Base-by-base conservation (phyloP, 1,140 invertebrate genomes). In the Zophobas atratus region DNA sequence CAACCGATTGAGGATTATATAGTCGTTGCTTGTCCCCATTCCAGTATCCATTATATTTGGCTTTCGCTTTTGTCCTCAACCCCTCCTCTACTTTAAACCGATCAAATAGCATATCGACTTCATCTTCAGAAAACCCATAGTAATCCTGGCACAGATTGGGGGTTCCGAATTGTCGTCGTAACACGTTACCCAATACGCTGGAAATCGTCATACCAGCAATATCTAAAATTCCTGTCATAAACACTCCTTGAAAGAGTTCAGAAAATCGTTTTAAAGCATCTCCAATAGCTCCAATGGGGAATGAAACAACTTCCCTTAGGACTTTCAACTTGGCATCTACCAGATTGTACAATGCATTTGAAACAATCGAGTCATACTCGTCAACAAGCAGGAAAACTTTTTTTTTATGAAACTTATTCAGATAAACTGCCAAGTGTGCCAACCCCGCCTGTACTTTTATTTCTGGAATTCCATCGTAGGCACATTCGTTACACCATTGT, bases 1-100 rank as follows among this genome's bases (percentile, higher is more conserved):
- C 53, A 56, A 56, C 5, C n/a, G n/a, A 56, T 56, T 56, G 3
- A 56, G 53, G 53, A 56, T 56, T 56, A 56, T 56, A 56, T 56
- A 56, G 53, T 56, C 1, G 32, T 56, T 56, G n/a, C 53, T 32
- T 2, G 1, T 1, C 32, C 53, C 32, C 53, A 56, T 56, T 56
- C n/a, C 1, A 1, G 34, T 56, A 56, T 20, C 53, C 53, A 56
- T 32, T 56, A 56, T 56, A 56, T 56, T 56, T 56, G 33, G 53
- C n/a, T 5, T 32, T 56, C 53, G 53, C 53, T 56, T 56, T 56
- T 56, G n/a, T 2, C 53, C 5, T 33, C 53, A 56, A 56, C 53
- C 34, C 1, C 53, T 56, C 3, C n/a, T 56, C 53, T 56, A 56
- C 53, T 32, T 32, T 33, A 20, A 20, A 56, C 53, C 43, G 43